phyloP scores from a whole-genome alignment of 2,888 invertebrate species.

The Alentia gelatinosa region DNA sequence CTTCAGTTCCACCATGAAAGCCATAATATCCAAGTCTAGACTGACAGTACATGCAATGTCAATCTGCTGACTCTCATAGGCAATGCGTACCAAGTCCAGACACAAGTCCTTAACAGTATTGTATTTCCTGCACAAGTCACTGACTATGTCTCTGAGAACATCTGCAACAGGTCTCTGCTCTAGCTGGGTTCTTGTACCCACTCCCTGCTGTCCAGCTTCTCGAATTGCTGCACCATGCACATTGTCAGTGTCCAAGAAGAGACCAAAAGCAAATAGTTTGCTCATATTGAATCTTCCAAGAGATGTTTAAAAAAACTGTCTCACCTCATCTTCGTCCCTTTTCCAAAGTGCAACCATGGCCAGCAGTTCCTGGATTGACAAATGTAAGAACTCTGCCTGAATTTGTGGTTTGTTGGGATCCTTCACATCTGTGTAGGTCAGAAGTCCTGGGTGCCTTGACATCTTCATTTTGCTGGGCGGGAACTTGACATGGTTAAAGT shows the following conservation, averaged over 20 bases:
- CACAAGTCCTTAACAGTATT: not conserved
- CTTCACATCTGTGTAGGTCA: too few relatives aligned
- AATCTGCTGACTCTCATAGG: not conserved
- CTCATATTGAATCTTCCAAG: not conserved
- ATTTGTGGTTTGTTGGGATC: too few relatives aligned
- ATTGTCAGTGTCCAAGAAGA: not conserved
- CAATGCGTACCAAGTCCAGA: not conserved
- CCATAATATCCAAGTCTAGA: not conserved
- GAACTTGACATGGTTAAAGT: too few relatives aligned
- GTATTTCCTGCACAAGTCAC: not conserved
- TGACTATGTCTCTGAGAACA: not conserved
- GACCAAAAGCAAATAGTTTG: not conserved
- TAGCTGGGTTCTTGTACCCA: not conserved
- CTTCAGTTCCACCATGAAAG: not conserved
- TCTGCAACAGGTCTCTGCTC: not conserved
- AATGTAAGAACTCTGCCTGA: too few relatives aligned
- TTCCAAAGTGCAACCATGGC: too few relatives aligned
- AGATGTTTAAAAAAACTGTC: not conserved
- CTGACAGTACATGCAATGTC: too few relatives aligned
- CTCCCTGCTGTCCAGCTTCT: not conserved
- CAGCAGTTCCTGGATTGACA: too few relatives aligned
- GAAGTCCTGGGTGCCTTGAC: too few relatives aligned
- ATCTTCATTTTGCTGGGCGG: too few relatives aligned
- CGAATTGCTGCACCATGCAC: not conserved
- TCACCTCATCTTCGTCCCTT: not conserved